A percentile compares a stretch with the other conserved stretches of the same genome.
These are phyloP conservation scores for Drosophila histrio DNA, from an alignment of 2,888 invertebrate species.

Conservation along the genomic window DNA sequence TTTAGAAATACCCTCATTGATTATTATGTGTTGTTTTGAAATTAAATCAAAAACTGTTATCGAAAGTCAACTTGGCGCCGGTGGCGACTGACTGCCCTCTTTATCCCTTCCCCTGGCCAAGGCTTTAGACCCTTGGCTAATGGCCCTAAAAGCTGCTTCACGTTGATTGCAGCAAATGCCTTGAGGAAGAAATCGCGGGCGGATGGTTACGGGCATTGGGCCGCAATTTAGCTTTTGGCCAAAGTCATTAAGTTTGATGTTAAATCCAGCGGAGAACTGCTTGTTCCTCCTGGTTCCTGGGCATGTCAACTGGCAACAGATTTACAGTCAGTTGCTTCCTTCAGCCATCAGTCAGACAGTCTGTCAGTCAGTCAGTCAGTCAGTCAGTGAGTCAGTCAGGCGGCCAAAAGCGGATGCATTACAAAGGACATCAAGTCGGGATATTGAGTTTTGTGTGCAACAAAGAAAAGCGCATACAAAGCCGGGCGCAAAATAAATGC, in stretches of 20 bases:
- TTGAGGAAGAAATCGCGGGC: background rate
- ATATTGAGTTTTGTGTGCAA: constrained; percentile 77
- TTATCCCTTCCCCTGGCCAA: too few relatives aligned
- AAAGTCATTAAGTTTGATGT: constrained; percentile 73
- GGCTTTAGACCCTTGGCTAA: too few relatives aligned
- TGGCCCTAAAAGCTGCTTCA: constrained; percentile 57
- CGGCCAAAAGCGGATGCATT: constrained; percentile 71
- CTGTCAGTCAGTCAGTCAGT: constrained; percentile 16
- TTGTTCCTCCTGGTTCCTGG: constrained; percentile 29
- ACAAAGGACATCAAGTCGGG: constrained; percentile 73
- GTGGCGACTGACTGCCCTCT: too few relatives aligned
- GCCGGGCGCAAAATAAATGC: constrained; percentile 75
- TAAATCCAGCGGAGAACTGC: constrained; percentile 52
- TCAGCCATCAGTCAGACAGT: constrained; percentile 19
- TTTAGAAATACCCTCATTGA: too few relatives aligned
- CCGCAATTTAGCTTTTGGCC: constrained; percentile 72
- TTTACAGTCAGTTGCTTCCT: constrained; percentile 50
- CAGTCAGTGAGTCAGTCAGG: constrained; percentile 18
- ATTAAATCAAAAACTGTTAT: too few relatives aligned
- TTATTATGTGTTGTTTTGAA: too few relatives aligned
- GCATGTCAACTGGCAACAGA: constrained; percentile 58
- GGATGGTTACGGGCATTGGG: background rate
- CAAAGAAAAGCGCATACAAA: constrained; percentile 78
- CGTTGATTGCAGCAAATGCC: constrained; percentile 61
- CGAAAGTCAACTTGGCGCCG: too few relatives aligned